Conservation (phyloP, 2,888 invertebrate species). For the Colostygia pectinataria region DNA sequence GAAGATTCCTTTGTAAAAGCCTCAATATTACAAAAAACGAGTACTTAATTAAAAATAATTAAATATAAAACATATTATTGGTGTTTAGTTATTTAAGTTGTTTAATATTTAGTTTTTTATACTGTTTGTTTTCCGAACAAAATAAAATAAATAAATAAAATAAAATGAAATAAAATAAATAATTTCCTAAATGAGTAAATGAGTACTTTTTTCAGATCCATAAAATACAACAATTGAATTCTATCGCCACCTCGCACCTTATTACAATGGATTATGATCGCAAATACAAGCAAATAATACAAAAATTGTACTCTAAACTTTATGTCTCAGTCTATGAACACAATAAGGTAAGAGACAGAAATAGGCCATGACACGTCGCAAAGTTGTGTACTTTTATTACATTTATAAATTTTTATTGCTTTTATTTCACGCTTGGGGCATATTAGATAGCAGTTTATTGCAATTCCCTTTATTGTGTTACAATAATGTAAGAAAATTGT, state of each 20-base stretch:
- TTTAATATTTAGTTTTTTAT: no score
- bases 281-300: neutral
- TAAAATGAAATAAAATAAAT: no score
- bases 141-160: no score
- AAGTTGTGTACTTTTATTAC: slow-evolving; percentile 34
- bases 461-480: slow-evolving; percentile 20
- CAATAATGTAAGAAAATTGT: slow-evolving; percentile 18
- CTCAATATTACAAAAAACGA: no score
- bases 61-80: no score
- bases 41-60: no score
- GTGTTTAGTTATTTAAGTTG: no score
- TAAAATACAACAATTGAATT: no score
- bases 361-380: slow-evolving; percentile 30
- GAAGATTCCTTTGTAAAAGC: no score
- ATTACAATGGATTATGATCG: neutral
- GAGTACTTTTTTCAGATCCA: no score
- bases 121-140: no score
- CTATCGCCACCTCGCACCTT: neutral
- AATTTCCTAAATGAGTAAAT: no score
- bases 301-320: slow-evolving; percentile 9
- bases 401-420: slow-evolving; percentile 27
- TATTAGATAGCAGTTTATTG: slow-evolving; percentile 30
- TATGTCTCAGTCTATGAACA: neutral
- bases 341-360: slow-evolving; percentile 7
- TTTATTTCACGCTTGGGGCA: slow-evolving; percentile 33